Conservation (phyloP, 2,797 vertebrate genomes). For the Enteromius mattozi region DNA sequence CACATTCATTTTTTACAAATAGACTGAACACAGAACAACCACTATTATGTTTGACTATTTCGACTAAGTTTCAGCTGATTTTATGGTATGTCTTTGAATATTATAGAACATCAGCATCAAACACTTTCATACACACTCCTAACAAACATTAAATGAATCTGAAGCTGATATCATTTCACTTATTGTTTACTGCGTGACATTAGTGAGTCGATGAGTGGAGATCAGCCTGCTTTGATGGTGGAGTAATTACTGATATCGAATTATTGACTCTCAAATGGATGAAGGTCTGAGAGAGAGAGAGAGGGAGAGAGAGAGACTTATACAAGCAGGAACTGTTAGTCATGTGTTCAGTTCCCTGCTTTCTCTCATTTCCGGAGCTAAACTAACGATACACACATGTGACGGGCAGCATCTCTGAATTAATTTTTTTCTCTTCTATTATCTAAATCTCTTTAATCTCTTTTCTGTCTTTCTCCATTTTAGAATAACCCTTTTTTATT, state of each 20-base stretch:
- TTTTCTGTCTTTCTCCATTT: not conserved
- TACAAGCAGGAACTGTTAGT: not conserved
- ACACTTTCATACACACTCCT: conserved; percentile 5
- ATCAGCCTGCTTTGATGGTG: conserved; percentile 47
- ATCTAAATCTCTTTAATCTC: not conserved
- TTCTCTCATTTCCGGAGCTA: conserved; percentile 12
- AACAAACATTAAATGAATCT: conserved; percentile 24
- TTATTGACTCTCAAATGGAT: conserved; percentile 43
- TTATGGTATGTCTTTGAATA: conserved; percentile 8
- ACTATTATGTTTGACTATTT: not conserved
- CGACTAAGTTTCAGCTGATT: conserved; percentile 13
- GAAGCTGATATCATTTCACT: not conserved
- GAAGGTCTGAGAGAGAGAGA: conserved; percentile 29
- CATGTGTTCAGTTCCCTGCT: conserved; percentile 15
- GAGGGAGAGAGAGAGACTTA: conserved; percentile 13
- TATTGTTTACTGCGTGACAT: conserved; percentile 32
- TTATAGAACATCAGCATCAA: conserved; percentile 22
- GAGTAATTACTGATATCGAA: conserved; percentile 49
- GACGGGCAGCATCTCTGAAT: not conserved
- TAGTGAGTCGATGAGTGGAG: conserved; percentile 25
- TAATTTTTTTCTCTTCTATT: not conserved
- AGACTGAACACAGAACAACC: not conserved
- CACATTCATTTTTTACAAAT: not conserved
- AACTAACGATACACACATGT: not conserved
- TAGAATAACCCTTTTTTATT: not conserved